Evolutionary conservation across 2,797 vertebrate genomes (phyloP).

Genomic region (Rhodeus uyekii): DNA sequence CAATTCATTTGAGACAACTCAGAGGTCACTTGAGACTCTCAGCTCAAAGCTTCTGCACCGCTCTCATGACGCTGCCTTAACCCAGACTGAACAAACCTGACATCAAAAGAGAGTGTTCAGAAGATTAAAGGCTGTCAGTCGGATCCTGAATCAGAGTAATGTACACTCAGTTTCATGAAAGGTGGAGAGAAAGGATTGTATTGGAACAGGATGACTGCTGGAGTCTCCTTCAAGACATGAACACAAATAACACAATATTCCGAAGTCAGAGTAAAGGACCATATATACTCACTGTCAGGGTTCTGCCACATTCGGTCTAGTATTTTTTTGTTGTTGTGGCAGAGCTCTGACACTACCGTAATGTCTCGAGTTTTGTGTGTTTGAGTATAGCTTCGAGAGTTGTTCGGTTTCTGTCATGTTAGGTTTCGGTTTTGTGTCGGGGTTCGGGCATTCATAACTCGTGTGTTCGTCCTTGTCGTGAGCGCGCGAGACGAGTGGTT

Average conservation of each 20-base stretch:
- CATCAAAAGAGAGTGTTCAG: conserved; percentile 35
- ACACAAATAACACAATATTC: not conserved
- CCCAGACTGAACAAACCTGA: conserved; percentile 36
- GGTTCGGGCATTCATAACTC: no score
- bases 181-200: conserved; percentile 23
- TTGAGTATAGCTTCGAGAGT: no score
- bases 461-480: no score
- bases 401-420: no score
- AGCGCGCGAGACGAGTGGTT: no score
- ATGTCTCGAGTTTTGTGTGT: no score
- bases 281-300: no score
- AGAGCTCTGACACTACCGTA: no score
- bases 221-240: not conserved
- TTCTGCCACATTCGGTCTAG: no score
- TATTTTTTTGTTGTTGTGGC: no score
- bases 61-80: conserved; percentile 13
- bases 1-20: conserved; percentile 31
- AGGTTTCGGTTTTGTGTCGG: no score
- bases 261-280: no score
- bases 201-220: not conserved
- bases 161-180: conserved; percentile 38
- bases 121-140: conserved; percentile 44
- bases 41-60: not conserved
- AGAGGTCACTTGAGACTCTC: conserved; percentile 41
- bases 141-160: conserved; percentile 37